Evolutionary conservation across 1,140 invertebrate species (phyloP).

Genomic region (Aplysia californica): DNA sequence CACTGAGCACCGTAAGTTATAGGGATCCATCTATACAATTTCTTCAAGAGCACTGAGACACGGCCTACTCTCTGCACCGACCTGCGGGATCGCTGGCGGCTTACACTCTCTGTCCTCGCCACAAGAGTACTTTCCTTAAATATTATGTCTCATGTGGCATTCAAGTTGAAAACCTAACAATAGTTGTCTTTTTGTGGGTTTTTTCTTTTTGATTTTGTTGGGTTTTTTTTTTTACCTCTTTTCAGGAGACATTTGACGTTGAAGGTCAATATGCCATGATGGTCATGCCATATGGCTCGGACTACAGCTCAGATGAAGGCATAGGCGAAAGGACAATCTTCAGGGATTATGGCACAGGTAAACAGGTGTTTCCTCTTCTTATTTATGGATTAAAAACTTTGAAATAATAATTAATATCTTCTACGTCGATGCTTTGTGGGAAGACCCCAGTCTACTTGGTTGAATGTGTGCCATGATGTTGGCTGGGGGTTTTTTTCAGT

Average conservation of each 20-base stretch:
- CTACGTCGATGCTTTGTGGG: too few species aligned
- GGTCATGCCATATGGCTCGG: background rate
- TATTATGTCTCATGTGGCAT: background rate
- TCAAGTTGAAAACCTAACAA: background rate
- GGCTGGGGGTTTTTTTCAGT: too few species aligned
- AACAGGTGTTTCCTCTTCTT: background rate
- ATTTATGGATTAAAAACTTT: background rate
- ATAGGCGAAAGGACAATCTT: background rate
- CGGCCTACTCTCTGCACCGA: too few species aligned
- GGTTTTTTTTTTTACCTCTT: too few species aligned
- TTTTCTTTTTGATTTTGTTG: too few species aligned
- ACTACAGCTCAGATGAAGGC: background rate
- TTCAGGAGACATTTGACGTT: background rate
- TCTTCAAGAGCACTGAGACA: too few species aligned
- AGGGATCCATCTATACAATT: too few species aligned
- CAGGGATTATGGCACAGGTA: conserved; percentile 10
- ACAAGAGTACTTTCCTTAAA: background rate
- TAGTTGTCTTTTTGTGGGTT: background rate
- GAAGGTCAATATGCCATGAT: background rate
- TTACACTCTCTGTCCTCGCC: too few species aligned
- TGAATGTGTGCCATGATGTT: too few species aligned
- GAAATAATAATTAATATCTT: background rate
- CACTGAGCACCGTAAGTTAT: too few species aligned
- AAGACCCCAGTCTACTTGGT: too few species aligned
- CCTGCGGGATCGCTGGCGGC: too few species aligned